phyloP scores from a whole-genome alignment of 2,797 vertebrate genomes.

The Karalla daura region DNA sequence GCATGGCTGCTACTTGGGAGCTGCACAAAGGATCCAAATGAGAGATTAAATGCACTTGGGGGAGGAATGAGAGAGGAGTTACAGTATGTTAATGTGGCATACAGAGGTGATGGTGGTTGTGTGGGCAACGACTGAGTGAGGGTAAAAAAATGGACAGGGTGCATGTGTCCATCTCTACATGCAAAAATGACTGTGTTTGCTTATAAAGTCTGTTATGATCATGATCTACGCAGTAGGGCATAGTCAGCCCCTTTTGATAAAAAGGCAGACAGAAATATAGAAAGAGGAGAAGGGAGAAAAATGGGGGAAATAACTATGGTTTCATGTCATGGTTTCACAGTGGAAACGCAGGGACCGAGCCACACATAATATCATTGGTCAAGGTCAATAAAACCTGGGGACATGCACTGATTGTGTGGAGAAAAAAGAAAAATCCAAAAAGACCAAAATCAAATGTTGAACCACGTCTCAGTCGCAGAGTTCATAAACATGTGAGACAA shows the following conservation, averaged over 20 bases:
- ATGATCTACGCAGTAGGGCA: conserved; percentile 26
- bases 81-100: conserved; percentile 60
- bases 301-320: conserved; percentile 16
- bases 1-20: conserved; percentile 51
- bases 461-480: conserved; percentile 22
- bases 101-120: conserved; percentile 27
- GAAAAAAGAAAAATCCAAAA: conserved; percentile 5
- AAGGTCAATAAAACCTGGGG: conserved; percentile 52
- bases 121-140: conserved; percentile 16
- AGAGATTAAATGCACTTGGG: conserved; percentile 73
- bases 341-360: conserved; percentile 16
- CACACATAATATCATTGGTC: conserved; percentile 19
- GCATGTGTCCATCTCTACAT: conserved; percentile 21
- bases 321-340: conserved; percentile 32
- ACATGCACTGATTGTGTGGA: conserved; percentile 6
- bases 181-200: conserved; percentile 9
- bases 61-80: conserved; percentile 60
- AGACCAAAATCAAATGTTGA: conserved; percentile 39
- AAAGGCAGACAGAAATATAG: conserved; percentile 2
- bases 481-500: conserved; percentile 40
- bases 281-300: conserved; percentile 13
- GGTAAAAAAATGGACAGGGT: conserved; percentile 14
- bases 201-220: conserved; percentile 11
- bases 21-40: conserved; percentile 67
- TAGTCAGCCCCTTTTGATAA: conserved; percentile 55